phyloP scores from a whole-genome alignment of 2,888 invertebrate genomes.

The Dichetophora obliterata region DNA sequence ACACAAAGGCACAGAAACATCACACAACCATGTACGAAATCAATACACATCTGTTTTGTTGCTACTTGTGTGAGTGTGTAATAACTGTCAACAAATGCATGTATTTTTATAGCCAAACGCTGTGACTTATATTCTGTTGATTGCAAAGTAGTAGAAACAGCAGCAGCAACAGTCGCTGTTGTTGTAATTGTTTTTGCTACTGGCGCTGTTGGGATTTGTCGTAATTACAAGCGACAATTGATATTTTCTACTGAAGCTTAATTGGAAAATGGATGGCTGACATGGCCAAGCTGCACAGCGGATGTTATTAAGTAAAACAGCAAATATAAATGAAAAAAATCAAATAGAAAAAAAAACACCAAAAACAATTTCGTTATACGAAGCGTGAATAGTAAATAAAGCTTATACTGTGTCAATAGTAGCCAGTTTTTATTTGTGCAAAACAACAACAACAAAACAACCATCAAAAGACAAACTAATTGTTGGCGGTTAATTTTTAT shows the following conservation, averaged over 20 bases:
- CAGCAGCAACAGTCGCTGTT: not conserved
- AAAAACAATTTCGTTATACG: not conserved
- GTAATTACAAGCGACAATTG: slow-evolving; percentile 29
- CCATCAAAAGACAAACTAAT: not conserved
- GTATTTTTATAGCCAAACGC: slow-evolving; percentile 9
- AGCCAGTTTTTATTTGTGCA: not conserved
- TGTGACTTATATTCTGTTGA: slow-evolving; percentile 16
- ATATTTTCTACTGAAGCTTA: slow-evolving; percentile 28
- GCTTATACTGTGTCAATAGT: not conserved
- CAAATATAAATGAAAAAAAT: not conserved
- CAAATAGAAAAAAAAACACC: not conserved
- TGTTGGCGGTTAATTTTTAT: not conserved
- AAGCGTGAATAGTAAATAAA: slow-evolving; percentile 13
- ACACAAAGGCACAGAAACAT: not conserved
- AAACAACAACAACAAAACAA: not conserved
- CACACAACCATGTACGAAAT: not conserved
- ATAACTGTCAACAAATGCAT: slow-evolving; percentile 11
- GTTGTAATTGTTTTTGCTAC: not conserved
- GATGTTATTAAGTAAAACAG: not conserved
- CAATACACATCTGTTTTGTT: not conserved
- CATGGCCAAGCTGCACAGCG: not conserved
- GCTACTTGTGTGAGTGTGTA: not conserved
- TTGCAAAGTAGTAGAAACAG: slow-evolving; percentile 6
- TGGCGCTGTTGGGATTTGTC: slow-evolving; percentile 20
- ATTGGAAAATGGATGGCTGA: slow-evolving; percentile 27